These are phyloP conservation scores for Falco biarmicus DNA, from an alignment of 2,797 vertebrate species.

Conservation along the genomic window DNA sequence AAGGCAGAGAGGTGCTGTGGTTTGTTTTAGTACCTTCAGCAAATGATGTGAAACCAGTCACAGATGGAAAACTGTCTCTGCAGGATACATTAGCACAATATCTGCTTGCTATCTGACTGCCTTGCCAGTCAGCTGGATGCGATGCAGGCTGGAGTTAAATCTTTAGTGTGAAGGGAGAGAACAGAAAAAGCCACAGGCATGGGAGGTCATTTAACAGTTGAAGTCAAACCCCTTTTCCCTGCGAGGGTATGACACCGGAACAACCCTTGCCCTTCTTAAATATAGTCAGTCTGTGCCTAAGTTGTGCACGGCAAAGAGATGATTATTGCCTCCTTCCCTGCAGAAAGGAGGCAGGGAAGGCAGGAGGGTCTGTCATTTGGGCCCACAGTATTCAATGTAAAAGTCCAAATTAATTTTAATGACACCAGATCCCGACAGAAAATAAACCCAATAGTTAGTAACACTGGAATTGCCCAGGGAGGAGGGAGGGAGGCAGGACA, in stretches of 20 bases:
- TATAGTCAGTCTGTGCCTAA: not conserved
- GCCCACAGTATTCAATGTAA: not conserved
- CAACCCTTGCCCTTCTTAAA: not conserved
- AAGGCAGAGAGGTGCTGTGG: not conserved
- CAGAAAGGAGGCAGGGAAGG: not conserved
- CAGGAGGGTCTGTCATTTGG: rapidly evolving
- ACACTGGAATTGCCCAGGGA: not conserved
- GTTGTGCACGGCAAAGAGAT: not conserved
- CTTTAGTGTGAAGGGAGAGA: not conserved
- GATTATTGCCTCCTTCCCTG: not conserved
- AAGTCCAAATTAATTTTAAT: not conserved
- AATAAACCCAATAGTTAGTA: not conserved
- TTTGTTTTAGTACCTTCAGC: not conserved
- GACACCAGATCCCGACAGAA: not conserved
- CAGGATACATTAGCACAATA: not conserved
- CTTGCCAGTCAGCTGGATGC: not conserved
- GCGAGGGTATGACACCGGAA: not conserved
- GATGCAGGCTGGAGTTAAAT: not conserved
- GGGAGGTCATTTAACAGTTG: not conserved
- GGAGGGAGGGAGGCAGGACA: not conserved
- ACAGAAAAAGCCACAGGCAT: not conserved
- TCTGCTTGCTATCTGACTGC: not conserved
- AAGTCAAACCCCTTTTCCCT: not conserved
- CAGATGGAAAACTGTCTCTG: not conserved
- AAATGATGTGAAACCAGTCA: not conserved